Evolutionary conservation across 2,797 vertebrate species (phyloP), one percentile per base, ranked within the genome.

Genomic region (Loriculus beryllinus): DNA sequence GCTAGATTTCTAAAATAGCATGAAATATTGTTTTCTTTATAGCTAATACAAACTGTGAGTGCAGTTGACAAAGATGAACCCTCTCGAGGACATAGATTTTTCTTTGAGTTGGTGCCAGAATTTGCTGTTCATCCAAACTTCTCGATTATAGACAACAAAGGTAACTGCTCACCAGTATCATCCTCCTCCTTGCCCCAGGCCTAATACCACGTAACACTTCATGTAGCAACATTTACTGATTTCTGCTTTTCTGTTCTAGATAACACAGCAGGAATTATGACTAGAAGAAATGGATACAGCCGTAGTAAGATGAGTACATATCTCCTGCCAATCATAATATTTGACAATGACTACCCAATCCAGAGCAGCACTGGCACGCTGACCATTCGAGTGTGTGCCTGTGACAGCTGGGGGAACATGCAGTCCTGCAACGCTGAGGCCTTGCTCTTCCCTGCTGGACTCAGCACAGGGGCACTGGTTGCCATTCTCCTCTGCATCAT

Each of bases 31-130:
- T 70, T 93, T 86, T 79, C 39, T 78, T 97, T 97, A 43, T 96
- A 99, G 99, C 96, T 99, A 84, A 99, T 99, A 96, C 99, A 99
- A 97, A 99, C 99, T 6, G 98, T 99, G 96, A 99, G 99, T 80
- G 99, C 99, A 8, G 98, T 99, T 79, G 99, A 99, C 97, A 99
- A 98, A 70, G 99, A 99, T 21, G 99, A 99, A 39, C 99, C 99
- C 51, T 97, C 98, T 10, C 97, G 98, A 40, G 99, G 99, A 83
- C 99, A 99, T 94, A 99, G 98, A 96, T 99, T 99, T 96, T 99
- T 99, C 96, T 99, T 99, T 95, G 99, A 98, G 48, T 97, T 99
- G 85, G 98, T 98, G 86, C 98, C 98, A 82, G 98, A 98, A 92
- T 97, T 97, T 87, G 96, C 98, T 79, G 97, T 97, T 93, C 99